Evolutionary conservation across 53 echinoderm and acorn worm species (phyloP).

Genomic region (Henricia sp.): DNA sequence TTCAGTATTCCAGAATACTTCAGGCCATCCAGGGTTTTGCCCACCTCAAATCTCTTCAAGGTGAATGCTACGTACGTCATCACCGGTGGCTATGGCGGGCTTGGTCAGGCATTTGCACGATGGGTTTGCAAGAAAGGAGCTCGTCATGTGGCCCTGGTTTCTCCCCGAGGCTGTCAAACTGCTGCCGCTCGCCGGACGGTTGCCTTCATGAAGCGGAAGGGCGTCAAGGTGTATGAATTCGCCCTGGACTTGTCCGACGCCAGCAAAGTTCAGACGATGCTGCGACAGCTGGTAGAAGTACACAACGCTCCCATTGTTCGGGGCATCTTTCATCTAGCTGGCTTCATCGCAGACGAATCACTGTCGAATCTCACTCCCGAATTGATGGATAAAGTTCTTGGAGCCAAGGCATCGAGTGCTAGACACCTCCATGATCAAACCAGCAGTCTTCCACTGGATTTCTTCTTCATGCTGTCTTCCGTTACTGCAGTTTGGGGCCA

Average conservation of each 20-base stretch:
- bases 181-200: conserved; percentile 63
- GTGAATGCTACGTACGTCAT: conserved; percentile 77
- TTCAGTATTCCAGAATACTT: conserved; percentile 43
- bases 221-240: conserved; percentile 65
- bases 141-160: conserved; percentile 71
- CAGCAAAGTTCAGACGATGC: conserved; percentile 32
- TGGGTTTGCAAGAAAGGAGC: conserved; percentile 89
- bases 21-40: not conserved
- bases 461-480: conserved; percentile 75
- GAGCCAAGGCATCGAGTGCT: conserved; percentile 60
- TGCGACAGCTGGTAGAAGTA: conserved; percentile 26
- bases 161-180: conserved; percentile 40
- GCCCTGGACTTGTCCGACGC: conserved; percentile 45
- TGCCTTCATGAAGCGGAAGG: conserved; percentile 59
- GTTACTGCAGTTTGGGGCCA: conserved; percentile 69
- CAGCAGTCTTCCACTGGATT: conserved; percentile 65
- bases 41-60: conserved; percentile 61
- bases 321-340: conserved; percentile 77
- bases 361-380: conserved; percentile 52
- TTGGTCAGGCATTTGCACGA: conserved; percentile 73
- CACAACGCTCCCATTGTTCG: conserved; percentile 41
- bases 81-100: conserved; percentile 76
- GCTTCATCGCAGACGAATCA: conserved; percentile 61
- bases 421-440: conserved; percentile 57
- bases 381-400: conserved; percentile 42